Conservation (phyloP, 2,797 vertebrate species). For the Peromyscus eremicus region DNA sequence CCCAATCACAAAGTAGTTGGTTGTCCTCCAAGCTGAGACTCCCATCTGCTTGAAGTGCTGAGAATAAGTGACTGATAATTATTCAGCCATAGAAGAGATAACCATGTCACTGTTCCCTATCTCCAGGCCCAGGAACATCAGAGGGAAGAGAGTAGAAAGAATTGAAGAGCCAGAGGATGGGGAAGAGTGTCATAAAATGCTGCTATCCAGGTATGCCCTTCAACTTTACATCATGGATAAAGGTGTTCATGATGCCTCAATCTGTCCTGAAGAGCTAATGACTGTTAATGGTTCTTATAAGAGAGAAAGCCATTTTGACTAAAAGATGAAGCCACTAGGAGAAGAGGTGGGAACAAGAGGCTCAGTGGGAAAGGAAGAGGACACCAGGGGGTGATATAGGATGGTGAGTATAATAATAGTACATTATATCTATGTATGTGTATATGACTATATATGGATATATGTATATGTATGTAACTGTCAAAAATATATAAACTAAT, state of each 20-base stretch:
- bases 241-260: not conserved
- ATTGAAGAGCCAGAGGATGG: not conserved
- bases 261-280: not conserved
- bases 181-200: not conserved
- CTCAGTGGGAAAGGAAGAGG: not conserved
- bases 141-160: not conserved
- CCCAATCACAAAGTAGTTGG: not conserved
- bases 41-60: not conserved
- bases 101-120: not conserved
- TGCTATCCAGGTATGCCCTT: too few relatives aligned
- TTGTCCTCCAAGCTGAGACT: not conserved
- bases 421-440: not conserved
- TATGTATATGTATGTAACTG: not conserved
- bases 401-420: not conserved
- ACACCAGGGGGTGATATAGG: not conserved
- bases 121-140: not conserved
- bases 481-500: not conserved
- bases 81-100: not conserved
- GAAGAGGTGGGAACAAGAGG: not conserved
- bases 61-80: not conserved
- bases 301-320: not conserved
- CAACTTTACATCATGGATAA: not conserved
- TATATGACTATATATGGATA: too few relatives aligned
- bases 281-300: not conserved
- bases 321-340: not conserved